Base-by-base conservation (phyloP, 1,140 invertebrate species). In the Diprion similis region DNA sequence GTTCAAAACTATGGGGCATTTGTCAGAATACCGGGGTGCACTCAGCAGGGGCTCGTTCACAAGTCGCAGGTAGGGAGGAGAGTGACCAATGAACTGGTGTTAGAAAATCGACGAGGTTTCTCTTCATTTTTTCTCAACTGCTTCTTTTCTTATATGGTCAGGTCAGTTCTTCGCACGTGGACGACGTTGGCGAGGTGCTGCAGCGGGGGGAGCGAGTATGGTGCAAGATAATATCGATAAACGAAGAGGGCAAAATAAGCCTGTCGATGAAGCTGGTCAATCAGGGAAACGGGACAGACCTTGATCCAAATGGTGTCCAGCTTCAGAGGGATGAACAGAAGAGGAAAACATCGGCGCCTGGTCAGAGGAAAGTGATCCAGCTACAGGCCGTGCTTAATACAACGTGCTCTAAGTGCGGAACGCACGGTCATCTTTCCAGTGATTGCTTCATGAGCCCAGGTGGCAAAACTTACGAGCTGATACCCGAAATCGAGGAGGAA, bases 1-100 rank as follows among this genome's bases (percentile, higher is more conserved):
- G 79, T 89, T 18, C 86, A 89, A 76, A 86, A 86, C 79, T 89
- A 89, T 75, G 87, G 87, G 72, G 87, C 87, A n/a, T 89, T 89
- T 67, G 74, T 88, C n/a, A 83, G 78, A 81, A 87, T 89, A 69
- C 87, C 87, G 7, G 86, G 86, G 48, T 84, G 77, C 72, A 71
- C 79, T 47, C 79, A 83, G 72, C 87, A 89, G 71, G 87, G 87
- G 15, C 76, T 89, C 66, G 79, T 88, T 77, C 87, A 86, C 48
- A 79, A 77, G 68, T 78, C 84, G 10, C 84, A 86, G 78, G 84
- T 86, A 81, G 4, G 24, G 67, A 68, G 19, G 24, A 80, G 76
- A 70, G 74, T 15, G 77, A 71, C 67, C 78, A 80, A 73, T 71
- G 68, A 48, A 68, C n/a, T 46, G 48, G 45, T 47, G 68, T 17